Base-by-base conservation (phyloP, 2,113 vertebrate genomes). In the Stegostoma tigrinum region DNA sequence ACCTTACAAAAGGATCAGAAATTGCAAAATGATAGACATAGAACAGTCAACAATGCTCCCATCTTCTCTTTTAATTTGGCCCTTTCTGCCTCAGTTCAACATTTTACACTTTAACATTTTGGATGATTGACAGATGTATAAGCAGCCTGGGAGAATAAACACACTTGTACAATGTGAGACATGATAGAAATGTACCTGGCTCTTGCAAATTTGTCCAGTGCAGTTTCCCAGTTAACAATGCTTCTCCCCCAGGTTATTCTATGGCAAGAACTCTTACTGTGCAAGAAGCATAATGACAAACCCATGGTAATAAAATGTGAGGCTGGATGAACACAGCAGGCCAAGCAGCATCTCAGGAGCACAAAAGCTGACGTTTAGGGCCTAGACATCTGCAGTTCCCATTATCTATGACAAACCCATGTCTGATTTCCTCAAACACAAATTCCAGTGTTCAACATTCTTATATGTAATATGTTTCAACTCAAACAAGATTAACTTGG, bases 181-280 rank as follows among this genome's bases (percentile, higher is more conserved):
- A 94, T 94, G 64, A 94, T 68, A 94, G 42, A 19, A 94, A 94
- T 94, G 64, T n/a, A 68, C 45, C 68, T n/a, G 68, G 91, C 17
- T 2, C 87, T 90, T 34, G 90, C 34, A 94, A 42, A 19, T n/a
- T 61, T 94, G 34, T 42, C 64, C 55, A 94, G 19, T 42, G 30
- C 67, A 42, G 90, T 23, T 27, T 67, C n/a, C 90, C 34, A 94
- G 38, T 66, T 94, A 94, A 17, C 55, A 64, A 94, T 94, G 19
- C 42, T 67, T 21, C 34, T 94, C 48, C 90, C 23, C 55, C 90
- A 94, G 64, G 55, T 67, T 24, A 52, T 93, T 93, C 90, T 38
- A 67, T 93, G 90, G 90, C 42, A 94, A 94, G n/a, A 94, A 94
- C 64, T 68, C 23, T 30, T 94, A 94, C 5, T 14, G 45, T 94